phyloP scores from a whole-genome alignment of 2,797 vertebrate genomes.

The Betta splendens region DNA sequence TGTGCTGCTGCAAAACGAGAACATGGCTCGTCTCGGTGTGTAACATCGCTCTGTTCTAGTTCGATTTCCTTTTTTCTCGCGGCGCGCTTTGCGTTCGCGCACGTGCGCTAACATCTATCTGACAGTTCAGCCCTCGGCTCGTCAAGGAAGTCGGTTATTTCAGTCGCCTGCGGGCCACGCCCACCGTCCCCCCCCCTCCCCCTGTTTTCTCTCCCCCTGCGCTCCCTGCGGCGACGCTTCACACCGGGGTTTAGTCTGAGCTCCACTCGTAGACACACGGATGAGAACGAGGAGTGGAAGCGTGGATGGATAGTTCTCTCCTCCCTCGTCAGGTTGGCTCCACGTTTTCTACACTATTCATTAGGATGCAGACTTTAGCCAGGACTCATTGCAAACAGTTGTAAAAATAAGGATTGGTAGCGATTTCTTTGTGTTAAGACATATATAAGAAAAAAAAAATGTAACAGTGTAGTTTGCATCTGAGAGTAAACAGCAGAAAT shows the following conservation, averaged over 20 bases:
- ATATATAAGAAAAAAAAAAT: not conserved
- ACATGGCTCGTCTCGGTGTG: not conserved
- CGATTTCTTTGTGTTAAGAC: not conserved
- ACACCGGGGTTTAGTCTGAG: slow-evolving; percentile 20
- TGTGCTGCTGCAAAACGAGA: not conserved
- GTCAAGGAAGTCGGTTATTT: slow-evolving; percentile 62
- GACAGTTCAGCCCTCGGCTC: slow-evolving; percentile 24
- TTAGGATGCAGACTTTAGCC: not conserved
- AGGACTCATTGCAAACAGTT: not conserved
- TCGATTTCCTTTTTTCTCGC: slow-evolving; percentile 22
- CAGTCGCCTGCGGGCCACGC: slow-evolving; percentile 40
- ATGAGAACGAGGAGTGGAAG: slow-evolving; percentile 37
- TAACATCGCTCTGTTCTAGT: not conserved
- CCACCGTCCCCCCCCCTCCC: slow-evolving; percentile 19
- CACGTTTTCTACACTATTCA: not conserved
- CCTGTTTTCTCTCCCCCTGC: slow-evolving; percentile 12
- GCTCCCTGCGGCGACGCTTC: slow-evolving; percentile 1
- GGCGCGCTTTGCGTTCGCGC: slow-evolving; percentile 1
- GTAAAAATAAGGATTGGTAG: not conserved
- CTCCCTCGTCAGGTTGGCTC: slow-evolving; percentile 63
- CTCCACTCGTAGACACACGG: slow-evolving; percentile 12
- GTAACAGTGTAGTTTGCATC: not conserved
- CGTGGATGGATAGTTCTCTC: slow-evolving; percentile 50
- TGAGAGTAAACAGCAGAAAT: not conserved
- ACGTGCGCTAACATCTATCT: slow-evolving; percentile 28